A percentile compares a stretch with the other conserved stretches of the same genome.
Conservation (phyloP, 2,113 vertebrate genomes). For the Abramis brama region DNA sequence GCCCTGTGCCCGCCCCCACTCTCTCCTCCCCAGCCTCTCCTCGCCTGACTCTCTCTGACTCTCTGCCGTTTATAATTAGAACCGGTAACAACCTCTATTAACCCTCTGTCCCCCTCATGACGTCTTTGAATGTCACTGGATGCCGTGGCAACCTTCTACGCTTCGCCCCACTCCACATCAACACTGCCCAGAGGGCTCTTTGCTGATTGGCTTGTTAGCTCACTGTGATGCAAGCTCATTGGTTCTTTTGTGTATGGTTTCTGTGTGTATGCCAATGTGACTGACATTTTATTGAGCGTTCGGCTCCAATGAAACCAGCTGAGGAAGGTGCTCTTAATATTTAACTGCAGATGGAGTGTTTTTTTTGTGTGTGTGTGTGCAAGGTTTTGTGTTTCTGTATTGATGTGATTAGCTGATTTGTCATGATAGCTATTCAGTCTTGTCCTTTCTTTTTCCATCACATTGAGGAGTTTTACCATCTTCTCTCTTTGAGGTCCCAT, state of each 20-base stretch:
- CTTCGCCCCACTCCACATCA: conserved; percentile 40
- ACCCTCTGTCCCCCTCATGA: conserved; percentile 58
- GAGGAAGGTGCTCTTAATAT: neutral
- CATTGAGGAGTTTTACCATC: neutral
- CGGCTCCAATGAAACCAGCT: neutral
- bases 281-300: neutral
- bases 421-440: neutral
- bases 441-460: neutral
- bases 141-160: conserved; percentile 62
- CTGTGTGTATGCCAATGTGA: neutral
- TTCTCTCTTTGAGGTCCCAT: neutral
- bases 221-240: neutral
- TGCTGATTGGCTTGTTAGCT: conserved; percentile 42
- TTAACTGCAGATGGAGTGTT: neutral
- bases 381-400: neutral
- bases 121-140: conserved; percentile 64
- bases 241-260: neutral
- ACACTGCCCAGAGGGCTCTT: conserved; percentile 38
- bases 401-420: neutral
- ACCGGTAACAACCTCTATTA: conserved; percentile 64
- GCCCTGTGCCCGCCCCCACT: neutral
- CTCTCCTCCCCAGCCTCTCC: conserved; percentile 1
- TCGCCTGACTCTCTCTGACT: conserved; percentile 33
- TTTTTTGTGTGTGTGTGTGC: no score
- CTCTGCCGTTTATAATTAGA: conserved; percentile 63